Evolutionary conservation across 2,797 vertebrate genomes (phyloP), one percentile per base, ranked within the genome.

Genomic region (Echiichthys vipera): DNA sequence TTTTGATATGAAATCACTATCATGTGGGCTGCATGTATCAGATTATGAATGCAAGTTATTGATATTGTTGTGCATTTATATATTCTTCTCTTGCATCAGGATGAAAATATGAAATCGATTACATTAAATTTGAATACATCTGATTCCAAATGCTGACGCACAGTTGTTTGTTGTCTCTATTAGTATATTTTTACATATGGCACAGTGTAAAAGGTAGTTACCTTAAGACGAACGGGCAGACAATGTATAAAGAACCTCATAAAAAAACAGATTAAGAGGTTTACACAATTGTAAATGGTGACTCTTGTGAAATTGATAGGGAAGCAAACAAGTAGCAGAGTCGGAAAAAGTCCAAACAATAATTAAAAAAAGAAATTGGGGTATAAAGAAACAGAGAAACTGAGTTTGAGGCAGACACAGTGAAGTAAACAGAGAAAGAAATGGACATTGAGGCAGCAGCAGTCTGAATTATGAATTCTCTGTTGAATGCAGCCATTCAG

Each of bases 401-500:
- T 11, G 13, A 6, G 0, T 20, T 7, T 20, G 13, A 47, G 17
- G 12, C 11, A 18, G 27, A 43, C 39, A 45, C 4, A 30, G 4
- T 27, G 2, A 63, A 57, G 61, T 25, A 5, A 7, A 50, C 5
- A 30, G 13, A 20, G 25, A 34, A 8, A 22, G 2, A 43, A 45
- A 45, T 36, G 5, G 10, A 50, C 1, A 57, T 50, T 1, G 46
- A 66, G 5, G 14, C 42, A 46, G 55, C 29, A 20, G 13, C n/a
- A 0, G 15, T 11, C 22, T 57, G 22, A 55, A 11, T 39, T 2
- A 12, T 47, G 5, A n/a, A 20, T 59, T 54, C 3, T 51, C 39
- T 69, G 8, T 13, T 69, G 13, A 71, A 17, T 64, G 25, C 10
- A 58, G 54, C n/a, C 56, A 71, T 74, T 82, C 63, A 79, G 57